These are phyloP conservation scores for Pristionchus maxplancki DNA, from an alignment of 2,888 invertebrate species.

Conservation along the genomic window DNA sequence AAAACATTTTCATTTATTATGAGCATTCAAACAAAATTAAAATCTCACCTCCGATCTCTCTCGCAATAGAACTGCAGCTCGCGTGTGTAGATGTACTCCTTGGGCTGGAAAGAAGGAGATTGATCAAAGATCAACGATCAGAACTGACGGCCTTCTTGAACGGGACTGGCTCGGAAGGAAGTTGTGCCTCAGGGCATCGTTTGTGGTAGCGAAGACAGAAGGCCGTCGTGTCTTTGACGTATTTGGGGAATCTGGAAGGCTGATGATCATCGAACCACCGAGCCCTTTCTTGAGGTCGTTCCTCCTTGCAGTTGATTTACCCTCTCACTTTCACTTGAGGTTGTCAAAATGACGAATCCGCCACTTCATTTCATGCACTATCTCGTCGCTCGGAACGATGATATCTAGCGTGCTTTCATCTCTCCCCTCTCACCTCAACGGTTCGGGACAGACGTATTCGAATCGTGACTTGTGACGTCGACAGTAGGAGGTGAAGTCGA, in stretches of 20 bases:
- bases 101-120: not conserved
- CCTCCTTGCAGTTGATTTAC: not conserved
- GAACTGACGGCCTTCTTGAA: slow-evolving; percentile 16
- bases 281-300: too few species aligned
- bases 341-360: too few species aligned
- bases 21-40: too few species aligned
- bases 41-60: not conserved
- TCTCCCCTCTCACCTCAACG: slow-evolving; percentile 24
- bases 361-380: too few species aligned
- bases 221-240: slow-evolving; percentile 12
- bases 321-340: not conserved
- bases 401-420: too few species aligned
- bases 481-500: slow-evolving; percentile 50
- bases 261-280: not conserved
- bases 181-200: slow-evolving; percentile 40
- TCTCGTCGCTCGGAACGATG: too few species aligned
- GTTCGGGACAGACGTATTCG: slow-evolving; percentile 50
- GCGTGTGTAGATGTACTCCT: slow-evolving; percentile 42
- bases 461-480: slow-evolving; percentile 33
- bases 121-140: slow-evolving; percentile 1
- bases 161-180: slow-evolving; percentile 44
- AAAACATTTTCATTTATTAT: not conserved
- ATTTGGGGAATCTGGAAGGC: slow-evolving; percentile 40
- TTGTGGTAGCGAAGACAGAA: slow-evolving; percentile 49
- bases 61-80: slow-evolving; percentile 33